phyloP scores from a whole-genome alignment of 2,888 invertebrate genomes.

The Mythimna pallens region DNA sequence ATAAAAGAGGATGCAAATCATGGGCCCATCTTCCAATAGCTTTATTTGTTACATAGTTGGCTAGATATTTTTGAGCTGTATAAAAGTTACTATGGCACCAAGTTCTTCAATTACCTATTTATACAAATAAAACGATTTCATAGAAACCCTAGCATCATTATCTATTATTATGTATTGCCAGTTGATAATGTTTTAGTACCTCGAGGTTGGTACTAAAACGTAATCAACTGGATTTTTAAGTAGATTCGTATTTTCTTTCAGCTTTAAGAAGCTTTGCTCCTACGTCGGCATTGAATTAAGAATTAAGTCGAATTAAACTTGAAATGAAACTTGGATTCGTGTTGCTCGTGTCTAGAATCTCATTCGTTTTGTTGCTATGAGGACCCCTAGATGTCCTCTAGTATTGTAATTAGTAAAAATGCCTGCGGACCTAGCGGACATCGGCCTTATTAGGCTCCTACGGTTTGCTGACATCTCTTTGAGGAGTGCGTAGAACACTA shows the following conservation, averaged over 20 bases:
- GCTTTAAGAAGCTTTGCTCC: slow-evolving; percentile 2
- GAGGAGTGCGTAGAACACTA: no score
- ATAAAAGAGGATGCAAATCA: no score
- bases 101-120: no score
- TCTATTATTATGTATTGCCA: background rate
- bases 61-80: no score
- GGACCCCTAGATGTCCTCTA: background rate
- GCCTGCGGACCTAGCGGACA: no score
- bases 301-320: slow-evolving; percentile 28
- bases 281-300: slow-evolving; percentile 18
- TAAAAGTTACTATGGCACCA: no score
- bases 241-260: slow-evolving; percentile 10
- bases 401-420: background rate
- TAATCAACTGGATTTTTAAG: slow-evolving; percentile 12
- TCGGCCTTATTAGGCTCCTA: no score
- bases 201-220: background rate
- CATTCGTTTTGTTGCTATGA: slow-evolving; percentile 11
- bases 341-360: slow-evolving; percentile 28
- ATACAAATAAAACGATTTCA: no score
- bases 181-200: background rate
- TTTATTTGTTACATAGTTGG: no score
- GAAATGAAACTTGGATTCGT: slow-evolving; percentile 27
- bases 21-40: no score
- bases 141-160: no score
- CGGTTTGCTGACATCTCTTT: no score